phyloP scores from a whole-genome alignment of 2,797 vertebrate species.

The Lepidocolaptes lacrymiger region DNA sequence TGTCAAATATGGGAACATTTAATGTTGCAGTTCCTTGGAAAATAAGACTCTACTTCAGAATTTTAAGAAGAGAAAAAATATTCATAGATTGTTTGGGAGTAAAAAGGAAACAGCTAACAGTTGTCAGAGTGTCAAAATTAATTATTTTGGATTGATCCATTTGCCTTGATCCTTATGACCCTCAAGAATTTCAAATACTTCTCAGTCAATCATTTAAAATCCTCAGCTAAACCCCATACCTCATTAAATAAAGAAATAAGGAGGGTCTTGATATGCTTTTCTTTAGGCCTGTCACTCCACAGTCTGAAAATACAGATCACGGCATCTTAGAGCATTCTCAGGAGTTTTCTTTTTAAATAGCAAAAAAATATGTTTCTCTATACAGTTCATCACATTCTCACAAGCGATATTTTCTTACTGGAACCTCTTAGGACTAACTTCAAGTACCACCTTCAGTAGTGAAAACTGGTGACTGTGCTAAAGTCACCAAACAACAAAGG shows the following conservation, averaged over 20 bases:
- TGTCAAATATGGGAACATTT: neutral
- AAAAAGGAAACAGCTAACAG: neutral
- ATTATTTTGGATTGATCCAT: constrained; percentile 26
- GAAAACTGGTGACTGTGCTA: neutral
- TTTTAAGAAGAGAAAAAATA: neutral
- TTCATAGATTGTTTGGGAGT: neutral
- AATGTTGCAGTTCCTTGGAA: neutral
- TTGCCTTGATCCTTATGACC: constrained; percentile 25
- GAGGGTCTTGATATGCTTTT: neutral
- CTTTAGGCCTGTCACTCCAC: neutral
- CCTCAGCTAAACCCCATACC: neutral
- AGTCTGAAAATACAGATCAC: neutral
- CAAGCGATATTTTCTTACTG: neutral
- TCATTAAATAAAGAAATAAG: constrained; percentile 45
- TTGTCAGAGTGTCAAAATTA: constrained; percentile 2
- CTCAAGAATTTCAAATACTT: constrained; percentile 47
- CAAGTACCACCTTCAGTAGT: neutral
- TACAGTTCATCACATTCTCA: neutral
- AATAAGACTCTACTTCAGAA: neutral
- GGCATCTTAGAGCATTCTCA: neutral
- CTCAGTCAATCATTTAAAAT: constrained; percentile 53
- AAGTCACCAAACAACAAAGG: neutral
- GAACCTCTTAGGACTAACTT: neutral
- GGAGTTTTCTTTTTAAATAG: neutral
- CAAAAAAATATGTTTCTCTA: neutral